A percentile compares a stretch with the other conserved stretches of the same genome.
These are phyloP conservation scores for Siniperca scherzeri DNA, from an alignment of 2,797 vertebrate genomes.

Conservation along the genomic window DNA sequence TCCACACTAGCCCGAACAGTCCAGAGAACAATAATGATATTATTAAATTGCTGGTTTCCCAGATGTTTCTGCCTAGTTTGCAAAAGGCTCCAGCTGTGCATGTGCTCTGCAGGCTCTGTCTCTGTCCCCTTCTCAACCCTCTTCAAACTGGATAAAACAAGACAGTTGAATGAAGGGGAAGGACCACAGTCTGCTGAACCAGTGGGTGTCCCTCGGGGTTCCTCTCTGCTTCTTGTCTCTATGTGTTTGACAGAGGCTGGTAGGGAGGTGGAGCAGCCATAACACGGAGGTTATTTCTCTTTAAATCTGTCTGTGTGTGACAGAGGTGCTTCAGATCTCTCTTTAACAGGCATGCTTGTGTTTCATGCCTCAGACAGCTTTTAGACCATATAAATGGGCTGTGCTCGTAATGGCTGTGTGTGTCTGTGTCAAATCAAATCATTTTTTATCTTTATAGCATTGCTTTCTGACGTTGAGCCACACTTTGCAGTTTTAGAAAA, in stretches of 20 bases:
- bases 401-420: conserved; percentile 38
- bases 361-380: conserved; percentile 67
- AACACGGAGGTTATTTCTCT: conserved; percentile 73
- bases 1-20: conserved; percentile 49
- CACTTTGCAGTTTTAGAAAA: conserved; percentile 46
- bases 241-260: conserved; percentile 71
- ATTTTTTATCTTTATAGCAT: conserved; percentile 53
- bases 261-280: conserved; percentile 69
- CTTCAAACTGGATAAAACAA: conserved; percentile 60
- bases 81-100: conserved; percentile 73
- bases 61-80: conserved; percentile 72
- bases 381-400: conserved; percentile 65
- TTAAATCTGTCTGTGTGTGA: conserved; percentile 75
- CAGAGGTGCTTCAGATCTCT: conserved; percentile 73
- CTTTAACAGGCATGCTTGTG: conserved; percentile 54
- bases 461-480: conserved; percentile 38
- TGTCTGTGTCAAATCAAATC: conserved; percentile 64
- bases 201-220: conserved; percentile 64
- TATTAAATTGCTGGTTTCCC: conserved; percentile 52
- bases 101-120: conserved; percentile 51
- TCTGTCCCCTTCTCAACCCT: conserved; percentile 21
- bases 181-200: conserved; percentile 61
- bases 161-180: conserved; percentile 66
- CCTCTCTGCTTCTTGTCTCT: conserved; percentile 73
- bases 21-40: conserved; percentile 48